A percentile compares a stretch with the other conserved stretches of the same genome.
phyloP scores from a whole-genome alignment of 2,888 invertebrate genomes.

The Brenthis hecate region DNA sequence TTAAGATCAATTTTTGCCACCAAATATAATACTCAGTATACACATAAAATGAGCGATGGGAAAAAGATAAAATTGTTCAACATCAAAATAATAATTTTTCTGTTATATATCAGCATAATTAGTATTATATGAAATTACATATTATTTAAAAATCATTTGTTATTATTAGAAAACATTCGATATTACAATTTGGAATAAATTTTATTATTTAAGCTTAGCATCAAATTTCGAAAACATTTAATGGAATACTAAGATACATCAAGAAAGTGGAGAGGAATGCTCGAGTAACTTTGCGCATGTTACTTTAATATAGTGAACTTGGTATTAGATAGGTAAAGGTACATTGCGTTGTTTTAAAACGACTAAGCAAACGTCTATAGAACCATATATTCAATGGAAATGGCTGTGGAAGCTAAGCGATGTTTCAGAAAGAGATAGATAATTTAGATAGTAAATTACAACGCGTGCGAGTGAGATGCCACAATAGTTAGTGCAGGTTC shows the following conservation, averaged over 20 bases:
- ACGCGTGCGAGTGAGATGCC: slow-evolving; percentile 58
- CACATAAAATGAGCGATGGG: no score
- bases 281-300: slow-evolving; percentile 33
- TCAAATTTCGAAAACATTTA: slow-evolving; percentile 7
- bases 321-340: slow-evolving; percentile 35
- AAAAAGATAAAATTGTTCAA: no score
- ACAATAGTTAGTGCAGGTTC: slow-evolving; percentile 74
- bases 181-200: background rate
- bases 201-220: background rate
- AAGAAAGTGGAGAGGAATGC: slow-evolving; percentile 38
- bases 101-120: no score
- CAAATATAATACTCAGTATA: no score
- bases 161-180: no score
- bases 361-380: slow-evolving; percentile 51
- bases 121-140: no score
- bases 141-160: no score
- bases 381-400: slow-evolving; percentile 62
- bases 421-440: slow-evolving; percentile 55
- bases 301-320: slow-evolving; percentile 28
- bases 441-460: slow-evolving; percentile 32
- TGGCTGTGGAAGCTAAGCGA: slow-evolving; percentile 58
- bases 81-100: no score
- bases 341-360: slow-evolving; percentile 48
- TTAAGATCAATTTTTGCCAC: no score
- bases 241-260: slow-evolving; percentile 24